Evolutionary conservation across 2,113 vertebrate species (phyloP), one percentile per base, ranked within the genome.

Genomic region (Chrysochloris asiatica): DNA sequence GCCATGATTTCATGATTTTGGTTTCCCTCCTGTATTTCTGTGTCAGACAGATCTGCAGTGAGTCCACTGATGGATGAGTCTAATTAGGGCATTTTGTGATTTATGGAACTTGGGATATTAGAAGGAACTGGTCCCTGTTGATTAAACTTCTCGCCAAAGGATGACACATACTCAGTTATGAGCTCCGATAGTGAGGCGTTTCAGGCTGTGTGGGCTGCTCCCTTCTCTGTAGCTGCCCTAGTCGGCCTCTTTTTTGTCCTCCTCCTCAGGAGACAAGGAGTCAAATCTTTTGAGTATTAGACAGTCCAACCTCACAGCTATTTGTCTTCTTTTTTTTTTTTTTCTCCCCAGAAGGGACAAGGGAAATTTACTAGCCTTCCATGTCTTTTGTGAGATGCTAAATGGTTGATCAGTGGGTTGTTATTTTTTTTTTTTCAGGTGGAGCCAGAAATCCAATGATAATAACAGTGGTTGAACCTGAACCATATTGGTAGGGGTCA

Each of bases 11-110:
- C 82, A 38, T 59, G 89, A 47, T 75, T 89, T 82, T 30, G 6
- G 69, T 86, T 92, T 87, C 10, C 22, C 12, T 47, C 89, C 22
- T 89, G 9, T 93, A 86, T 73, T 83, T 82, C 50, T 89, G 14
- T 77, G 38, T 83, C 83, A 83, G 13, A 93, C 17, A 85, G 45
- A 88, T 75, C 56, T 92, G 69, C 1, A 89, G 8, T 72, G 54
- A 56, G 4, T 59, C 76, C 93, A 7, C 22, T 88, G 65, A 90
- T 85, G 90, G 94, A 93, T 92, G 33, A 47, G 59, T 94, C 78
- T 95, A 94, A 96, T 97, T 96, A 95, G 90, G 63, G 56, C 41
- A 73, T 41, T 33, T 94, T 83, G 36, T 93, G 45, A 84, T 93
- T 30, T 91, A 59, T 93, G 38, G 54, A 94, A 96, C 86, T 90